A percentile compares a stretch with the other conserved stretches of the same genome.
These are phyloP conservation scores for Euphonia xanthogaster DNA, from an alignment of 2,797 vertebrate genomes.

Conservation along the genomic window DNA sequence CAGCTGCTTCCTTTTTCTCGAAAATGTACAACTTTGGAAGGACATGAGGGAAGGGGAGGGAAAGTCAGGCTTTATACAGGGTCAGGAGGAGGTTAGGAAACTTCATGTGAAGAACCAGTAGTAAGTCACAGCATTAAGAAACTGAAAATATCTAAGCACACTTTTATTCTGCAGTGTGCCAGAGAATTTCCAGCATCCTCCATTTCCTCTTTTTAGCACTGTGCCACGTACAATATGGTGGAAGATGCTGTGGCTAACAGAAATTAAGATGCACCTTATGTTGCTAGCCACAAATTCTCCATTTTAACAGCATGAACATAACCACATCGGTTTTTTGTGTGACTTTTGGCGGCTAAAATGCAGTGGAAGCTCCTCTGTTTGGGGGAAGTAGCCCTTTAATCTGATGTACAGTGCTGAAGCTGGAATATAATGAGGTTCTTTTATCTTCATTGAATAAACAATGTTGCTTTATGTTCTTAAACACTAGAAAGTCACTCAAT, in stretches of 20 bases:
- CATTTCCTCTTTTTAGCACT: background rate
- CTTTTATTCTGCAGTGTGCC: background rate
- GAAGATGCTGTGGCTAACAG: background rate
- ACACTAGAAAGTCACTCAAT: background rate
- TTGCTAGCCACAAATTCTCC: background rate
- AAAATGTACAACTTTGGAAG: background rate
- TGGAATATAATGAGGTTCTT: background rate
- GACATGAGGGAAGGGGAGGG: background rate
- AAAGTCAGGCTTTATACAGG: background rate
- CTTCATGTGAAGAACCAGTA: background rate
- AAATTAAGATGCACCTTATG: background rate
- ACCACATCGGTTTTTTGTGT: background rate
- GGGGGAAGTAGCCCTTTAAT: background rate
- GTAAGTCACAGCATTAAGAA: background rate
- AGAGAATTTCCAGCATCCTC: background rate
- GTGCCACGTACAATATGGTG: background rate
- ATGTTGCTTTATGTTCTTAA: background rate
- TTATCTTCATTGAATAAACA: background rate
- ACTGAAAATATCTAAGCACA: background rate
- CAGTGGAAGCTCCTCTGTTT: background rate
- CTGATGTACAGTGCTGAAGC: background rate
- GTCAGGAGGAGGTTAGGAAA: background rate
- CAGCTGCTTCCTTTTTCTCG: conserved; percentile 21
- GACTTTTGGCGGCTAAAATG: background rate
- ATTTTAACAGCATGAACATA: background rate